Base-by-base conservation (phyloP, 2,797 vertebrate species). In the Sandelia bainsii region DNA sequence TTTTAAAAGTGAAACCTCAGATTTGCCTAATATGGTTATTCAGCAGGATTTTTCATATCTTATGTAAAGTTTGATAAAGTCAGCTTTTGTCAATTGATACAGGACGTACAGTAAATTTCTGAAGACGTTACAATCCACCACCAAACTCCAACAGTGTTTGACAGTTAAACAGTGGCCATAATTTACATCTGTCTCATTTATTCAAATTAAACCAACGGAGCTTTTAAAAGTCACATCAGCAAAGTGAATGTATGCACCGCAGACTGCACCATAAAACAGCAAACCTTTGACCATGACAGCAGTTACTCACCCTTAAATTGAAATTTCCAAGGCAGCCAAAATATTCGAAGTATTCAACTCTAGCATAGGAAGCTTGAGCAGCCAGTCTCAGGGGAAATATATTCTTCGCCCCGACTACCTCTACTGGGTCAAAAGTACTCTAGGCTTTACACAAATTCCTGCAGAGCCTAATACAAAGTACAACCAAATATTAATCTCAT, bases 371-470 rank as follows among this genome's bases (percentile, higher is more conserved):
- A 50, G 7, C 42, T 39, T 29, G 13, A 50, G 32, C 32, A 7
- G 23, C 40, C 39, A 19, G 17, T 57, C 37, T 70, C 3, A 14
- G 48, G 53, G 44, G 9, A 49, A 13, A 68, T 2, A 57, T 63
- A 42, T 13, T 58, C 10, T 19, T 2, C 17, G 61, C 17, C 25
- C 20, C 20, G 8, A 3, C 8, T 32, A 40, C 19, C 23, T 64
- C 46, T 9, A 12, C 48, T 34, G 27, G 25, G 45, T 59, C 54
- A 74, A 67, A 69, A 22, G 56, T 39, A 37, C 20, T 61, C n/a
- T n/a, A 37, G 13, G 25, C 37, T 70, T 74, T 37, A 73, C 62
- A 72, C 48, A 79, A 69, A 75, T 56, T 83, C 58, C 65, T 80
- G 54, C 69, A 72, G 46, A 78, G 48, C 61, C 10, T 62, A 80